Conservation (phyloP, 2,797 vertebrate species). For the Gymnothorax reevesii region DNA sequence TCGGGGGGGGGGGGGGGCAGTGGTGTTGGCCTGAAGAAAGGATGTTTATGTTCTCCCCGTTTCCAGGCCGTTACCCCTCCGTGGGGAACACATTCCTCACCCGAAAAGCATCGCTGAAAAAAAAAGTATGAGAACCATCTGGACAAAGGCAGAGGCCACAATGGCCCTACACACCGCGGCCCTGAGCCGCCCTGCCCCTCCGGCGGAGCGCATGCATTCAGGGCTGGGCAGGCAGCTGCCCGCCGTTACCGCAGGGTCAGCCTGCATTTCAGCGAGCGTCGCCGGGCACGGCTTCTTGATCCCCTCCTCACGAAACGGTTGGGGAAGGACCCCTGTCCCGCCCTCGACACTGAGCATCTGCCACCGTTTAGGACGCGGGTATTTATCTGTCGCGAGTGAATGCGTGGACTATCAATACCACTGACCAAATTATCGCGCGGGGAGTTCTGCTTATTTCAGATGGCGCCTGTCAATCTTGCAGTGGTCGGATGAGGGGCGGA, state of each 20-base stretch:
- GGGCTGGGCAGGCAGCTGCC: conserved; percentile 64
- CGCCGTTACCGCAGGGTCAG: conserved; percentile 40
- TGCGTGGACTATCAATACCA: neutral
- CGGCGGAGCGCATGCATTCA: conserved; percentile 55
- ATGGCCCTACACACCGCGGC: conserved; percentile 66
- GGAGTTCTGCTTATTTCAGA: neutral
- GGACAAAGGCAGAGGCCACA: conserved; percentile 75
- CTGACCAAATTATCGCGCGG: neutral
- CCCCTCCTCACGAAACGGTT: conserved; percentile 42
- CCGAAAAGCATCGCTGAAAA: conserved; percentile 67
- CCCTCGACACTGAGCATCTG: neutral
- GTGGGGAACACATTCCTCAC: conserved; percentile 80
- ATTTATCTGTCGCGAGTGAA: neutral
- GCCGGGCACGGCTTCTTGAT: conserved; percentile 28
- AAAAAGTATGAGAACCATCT: conserved; percentile 84
- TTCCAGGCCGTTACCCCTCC: conserved; percentile 77
- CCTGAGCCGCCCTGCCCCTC: conserved; percentile 25
- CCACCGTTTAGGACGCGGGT: neutral
- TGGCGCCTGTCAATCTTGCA: too few species aligned
- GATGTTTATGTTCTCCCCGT: conserved; percentile 84
- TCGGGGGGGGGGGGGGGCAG: conserved; percentile 35
- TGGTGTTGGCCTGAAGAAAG: conserved; percentile 53
- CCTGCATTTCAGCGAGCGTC: conserved; percentile 44
- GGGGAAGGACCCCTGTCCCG: conserved; percentile 7
- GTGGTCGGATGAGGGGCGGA: too few species aligned